Conservation (phyloP, 2,797 vertebrate genomes). For the Spea hammondii region DNA sequence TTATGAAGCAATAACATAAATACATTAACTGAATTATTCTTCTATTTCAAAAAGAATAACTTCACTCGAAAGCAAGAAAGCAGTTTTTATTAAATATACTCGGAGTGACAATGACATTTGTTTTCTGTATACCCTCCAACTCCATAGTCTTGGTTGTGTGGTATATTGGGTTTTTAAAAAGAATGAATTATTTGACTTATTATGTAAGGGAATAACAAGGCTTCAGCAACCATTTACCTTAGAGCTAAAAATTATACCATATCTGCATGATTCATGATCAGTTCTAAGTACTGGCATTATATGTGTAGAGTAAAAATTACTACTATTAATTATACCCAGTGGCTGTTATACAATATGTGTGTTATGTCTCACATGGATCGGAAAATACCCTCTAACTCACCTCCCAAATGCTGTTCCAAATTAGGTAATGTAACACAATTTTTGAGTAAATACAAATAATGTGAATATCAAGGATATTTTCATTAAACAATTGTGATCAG, state of each 20-base stretch:
- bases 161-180: conserved; percentile 13
- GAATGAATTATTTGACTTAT: not conserved
- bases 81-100: conserved; percentile 1
- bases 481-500: too few species aligned
- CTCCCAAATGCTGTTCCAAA: too few species aligned
- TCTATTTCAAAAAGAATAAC: too few species aligned
- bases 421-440: too few species aligned
- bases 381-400: too few species aligned
- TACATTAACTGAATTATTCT: too few species aligned
- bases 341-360: too few species aligned
- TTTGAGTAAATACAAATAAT: too few species aligned
- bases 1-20: too few species aligned
- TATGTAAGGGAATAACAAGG: conserved; percentile 1
- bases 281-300: not conserved
- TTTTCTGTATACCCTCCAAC: conserved; percentile 19
- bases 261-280: not conserved
- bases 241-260: conserved; percentile 13
- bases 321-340: too few species aligned
- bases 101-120: conserved; percentile 23
- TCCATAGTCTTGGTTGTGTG: conserved; percentile 14
- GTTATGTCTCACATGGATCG: too few species aligned
- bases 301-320: not conserved
- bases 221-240: not conserved
- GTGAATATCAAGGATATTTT: too few species aligned
- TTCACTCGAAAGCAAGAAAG: not conserved